These are phyloP conservation scores for Zaprionus kolodkinae DNA, from an alignment of 1,140 invertebrate genomes.

Conservation along the genomic window DNA sequence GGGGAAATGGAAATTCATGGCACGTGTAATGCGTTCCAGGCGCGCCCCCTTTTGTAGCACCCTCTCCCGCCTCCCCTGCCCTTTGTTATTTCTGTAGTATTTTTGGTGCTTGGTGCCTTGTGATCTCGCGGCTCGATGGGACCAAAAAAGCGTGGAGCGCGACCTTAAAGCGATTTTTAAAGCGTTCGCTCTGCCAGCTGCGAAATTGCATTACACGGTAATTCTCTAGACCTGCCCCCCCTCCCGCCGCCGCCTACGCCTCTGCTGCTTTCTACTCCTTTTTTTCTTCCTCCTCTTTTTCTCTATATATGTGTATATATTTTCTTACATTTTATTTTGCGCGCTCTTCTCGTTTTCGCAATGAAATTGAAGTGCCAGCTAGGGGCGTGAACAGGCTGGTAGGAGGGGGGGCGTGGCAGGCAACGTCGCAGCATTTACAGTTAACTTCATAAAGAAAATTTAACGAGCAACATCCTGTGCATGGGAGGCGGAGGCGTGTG, in stretches of 20 bases:
- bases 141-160: not conserved
- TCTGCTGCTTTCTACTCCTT: not conserved
- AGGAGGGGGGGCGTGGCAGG: conserved; percentile 11
- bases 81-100: conserved; percentile 12
- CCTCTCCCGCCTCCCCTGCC: not conserved
- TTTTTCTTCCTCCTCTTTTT: not conserved
- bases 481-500: conserved; percentile 22
- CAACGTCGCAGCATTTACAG: conserved; percentile 74
- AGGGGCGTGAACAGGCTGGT: not conserved
- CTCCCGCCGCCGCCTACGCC: not conserved
- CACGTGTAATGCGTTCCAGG: conserved; percentile 59
- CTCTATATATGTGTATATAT: conserved; percentile 1
- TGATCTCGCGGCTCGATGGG: conserved; percentile 10
- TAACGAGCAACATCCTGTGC: conserved; percentile 80
- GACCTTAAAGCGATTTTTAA: conserved; percentile 71
- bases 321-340: conserved; percentile 67
- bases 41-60: not conserved
- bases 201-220: conserved; percentile 74
- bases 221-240: conserved; percentile 41
- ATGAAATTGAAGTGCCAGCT: conserved; percentile 68
- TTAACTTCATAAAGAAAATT: conserved; percentile 82
- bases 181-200: conserved; percentile 33
- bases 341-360: conserved; percentile 43
- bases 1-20: conserved; percentile 59
- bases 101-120: conserved; percentile 15